Evolutionary conservation across 2,113 vertebrate species (phyloP).

Genomic region (Salvelinus sp.): DNA sequence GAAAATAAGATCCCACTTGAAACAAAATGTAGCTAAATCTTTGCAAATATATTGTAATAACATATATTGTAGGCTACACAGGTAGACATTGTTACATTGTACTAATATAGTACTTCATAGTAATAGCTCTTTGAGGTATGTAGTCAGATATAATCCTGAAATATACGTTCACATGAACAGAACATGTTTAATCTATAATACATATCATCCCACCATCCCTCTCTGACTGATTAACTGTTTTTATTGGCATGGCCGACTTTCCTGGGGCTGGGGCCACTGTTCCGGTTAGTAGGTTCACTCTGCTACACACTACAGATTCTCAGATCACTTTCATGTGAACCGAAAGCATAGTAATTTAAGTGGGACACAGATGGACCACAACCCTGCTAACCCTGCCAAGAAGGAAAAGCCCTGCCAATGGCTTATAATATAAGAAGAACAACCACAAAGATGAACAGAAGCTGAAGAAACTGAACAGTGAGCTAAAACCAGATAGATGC

Average conservation of each 20-base stretch:
- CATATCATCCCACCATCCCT: not conserved
- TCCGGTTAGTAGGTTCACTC: not conserved
- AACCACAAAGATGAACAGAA: slow-evolving; percentile 1
- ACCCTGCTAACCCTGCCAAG: not conserved
- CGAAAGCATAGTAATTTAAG: not conserved
- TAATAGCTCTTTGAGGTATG: too few species aligned
- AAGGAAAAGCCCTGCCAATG: too few species aligned
- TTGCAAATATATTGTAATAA: too few species aligned
- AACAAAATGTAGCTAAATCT: too few species aligned
- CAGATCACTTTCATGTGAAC: not conserved
- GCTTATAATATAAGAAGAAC: not conserved
- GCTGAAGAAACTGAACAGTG: not conserved
- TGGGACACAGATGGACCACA: slow-evolving; percentile 15
- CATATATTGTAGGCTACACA: too few species aligned
- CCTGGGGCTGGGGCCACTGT: slow-evolving; percentile 12
- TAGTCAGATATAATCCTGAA: not conserved
- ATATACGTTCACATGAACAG: slow-evolving; percentile 7
- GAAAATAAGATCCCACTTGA: too few species aligned
- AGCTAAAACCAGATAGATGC: not conserved
- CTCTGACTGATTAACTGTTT: slow-evolving; percentile 27
- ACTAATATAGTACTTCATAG: too few species aligned
- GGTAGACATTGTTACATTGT: too few species aligned
- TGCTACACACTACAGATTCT: not conserved
- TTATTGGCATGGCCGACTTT: not conserved
- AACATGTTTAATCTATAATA: too few species aligned